Conservation (phyloP, 1,140 invertebrate species). For the Drosophila suzukii region DNA sequence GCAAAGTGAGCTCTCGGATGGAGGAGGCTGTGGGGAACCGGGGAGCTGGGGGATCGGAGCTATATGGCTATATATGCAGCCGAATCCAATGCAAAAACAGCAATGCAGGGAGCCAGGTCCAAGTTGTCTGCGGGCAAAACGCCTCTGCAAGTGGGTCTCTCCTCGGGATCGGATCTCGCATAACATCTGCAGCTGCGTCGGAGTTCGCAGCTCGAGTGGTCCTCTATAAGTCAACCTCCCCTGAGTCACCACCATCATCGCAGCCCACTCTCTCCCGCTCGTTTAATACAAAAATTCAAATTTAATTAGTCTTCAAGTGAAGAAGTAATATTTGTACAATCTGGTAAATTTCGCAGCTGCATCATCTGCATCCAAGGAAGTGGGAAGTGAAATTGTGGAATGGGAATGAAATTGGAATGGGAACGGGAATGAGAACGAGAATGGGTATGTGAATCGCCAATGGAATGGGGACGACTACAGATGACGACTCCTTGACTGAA, state of each 20-base stretch:
- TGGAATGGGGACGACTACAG: conserved; percentile 28
- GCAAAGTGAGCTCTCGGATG: conserved; percentile 22
- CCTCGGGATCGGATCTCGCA: conserved; percentile 29
- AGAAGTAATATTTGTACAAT: conserved; percentile 82
- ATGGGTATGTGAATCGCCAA: neutral
- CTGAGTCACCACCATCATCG: conserved; percentile 1
- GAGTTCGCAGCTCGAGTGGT: conserved; percentile 27
- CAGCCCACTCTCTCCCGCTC: conserved; percentile 32
- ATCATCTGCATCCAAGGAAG: conserved; percentile 62
- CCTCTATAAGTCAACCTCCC: conserved; percentile 11
- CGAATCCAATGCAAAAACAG: conserved; percentile 37
- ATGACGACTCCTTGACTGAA: conserved; percentile 47
- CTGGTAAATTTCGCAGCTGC: conserved; percentile 72
- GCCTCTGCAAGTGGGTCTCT: conserved; percentile 63
- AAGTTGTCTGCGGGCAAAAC: conserved; percentile 56
- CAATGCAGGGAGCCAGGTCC: conserved; percentile 52
- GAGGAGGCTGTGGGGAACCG: neutral
- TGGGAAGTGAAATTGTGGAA: conserved; percentile 44
- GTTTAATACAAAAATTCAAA: conserved; percentile 78
- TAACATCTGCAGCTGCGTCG: conserved; percentile 33
- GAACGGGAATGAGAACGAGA: conserved; percentile 4
- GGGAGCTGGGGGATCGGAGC: neutral
- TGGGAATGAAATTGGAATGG: conserved; percentile 12
- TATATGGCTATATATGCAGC: neutral
- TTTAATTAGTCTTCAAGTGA: conserved; percentile 82